These are phyloP conservation scores for Yasuhikotakia modesta DNA, from an alignment of 2,797 vertebrate genomes.

Conservation along the genomic window DNA sequence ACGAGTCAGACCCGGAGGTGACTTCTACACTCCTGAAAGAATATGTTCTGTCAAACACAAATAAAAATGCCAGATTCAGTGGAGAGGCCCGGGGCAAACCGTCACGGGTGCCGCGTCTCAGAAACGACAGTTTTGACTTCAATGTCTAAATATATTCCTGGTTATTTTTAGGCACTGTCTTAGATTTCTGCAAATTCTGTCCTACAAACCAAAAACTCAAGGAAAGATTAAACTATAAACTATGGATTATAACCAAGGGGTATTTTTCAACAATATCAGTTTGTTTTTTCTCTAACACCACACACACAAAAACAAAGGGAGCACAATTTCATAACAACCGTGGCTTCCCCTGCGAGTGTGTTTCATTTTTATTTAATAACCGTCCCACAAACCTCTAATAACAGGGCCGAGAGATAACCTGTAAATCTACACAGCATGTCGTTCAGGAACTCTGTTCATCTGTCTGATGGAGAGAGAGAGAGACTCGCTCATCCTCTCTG, in stretches of 20 bases:
- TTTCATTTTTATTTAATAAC: constrained; percentile 51
- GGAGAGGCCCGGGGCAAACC: background rate
- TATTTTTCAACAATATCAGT: too few relatives aligned
- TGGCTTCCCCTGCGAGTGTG: constrained; percentile 17
- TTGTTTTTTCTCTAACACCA: too few relatives aligned
- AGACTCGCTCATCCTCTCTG: constrained; percentile 30
- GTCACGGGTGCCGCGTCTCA: background rate
- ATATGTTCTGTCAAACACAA: background rate
- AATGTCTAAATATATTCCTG: background rate
- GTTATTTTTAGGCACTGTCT: background rate
- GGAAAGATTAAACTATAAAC: too few relatives aligned
- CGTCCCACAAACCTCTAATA: background rate
- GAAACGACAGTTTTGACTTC: background rate
- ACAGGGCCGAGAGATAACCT: background rate
- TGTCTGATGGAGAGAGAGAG: constrained; percentile 11
- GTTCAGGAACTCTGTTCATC: background rate
- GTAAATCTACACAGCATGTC: constrained; percentile 31
- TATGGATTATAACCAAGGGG: too few relatives aligned
- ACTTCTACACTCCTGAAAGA: background rate
- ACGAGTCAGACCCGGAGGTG: background rate
- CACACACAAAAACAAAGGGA: background rate
- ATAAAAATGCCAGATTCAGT: background rate
- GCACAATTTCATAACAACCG: constrained; percentile 1
- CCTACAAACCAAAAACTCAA: too few relatives aligned
- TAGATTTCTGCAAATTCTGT: too few relatives aligned